Evolutionary conservation across 2,797 vertebrate species (phyloP).

Genomic region (Hoplostethus mediterraneus): DNA sequence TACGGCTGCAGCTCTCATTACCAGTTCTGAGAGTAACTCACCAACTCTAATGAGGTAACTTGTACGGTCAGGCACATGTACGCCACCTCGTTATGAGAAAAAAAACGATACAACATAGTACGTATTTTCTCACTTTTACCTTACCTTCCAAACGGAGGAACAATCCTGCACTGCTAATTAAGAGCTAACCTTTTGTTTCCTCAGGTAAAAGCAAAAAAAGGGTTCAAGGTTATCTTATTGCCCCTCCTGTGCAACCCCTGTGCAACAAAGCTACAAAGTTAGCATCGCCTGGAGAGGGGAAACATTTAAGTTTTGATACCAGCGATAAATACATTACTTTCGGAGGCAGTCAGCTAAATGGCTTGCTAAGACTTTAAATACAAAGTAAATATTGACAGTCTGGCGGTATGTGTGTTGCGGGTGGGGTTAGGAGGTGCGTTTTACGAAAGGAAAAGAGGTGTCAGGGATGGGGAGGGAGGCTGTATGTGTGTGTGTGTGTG

Average conservation of each 20-base stretch:
- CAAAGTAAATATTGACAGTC: constrained; percentile 59
- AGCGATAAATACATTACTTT: constrained; percentile 55
- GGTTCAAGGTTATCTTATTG: constrained; percentile 25
- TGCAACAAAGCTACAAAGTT: constrained; percentile 37
- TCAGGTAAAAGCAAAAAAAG: constrained; percentile 43
- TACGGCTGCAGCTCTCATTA: background rate
- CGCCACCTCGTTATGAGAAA: constrained; percentile 17
- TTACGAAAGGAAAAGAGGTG: constrained; percentile 26
- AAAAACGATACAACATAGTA: background rate
- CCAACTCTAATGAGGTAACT: constrained; percentile 25
- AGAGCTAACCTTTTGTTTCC: constrained; percentile 37
- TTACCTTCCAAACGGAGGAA: constrained; percentile 36
- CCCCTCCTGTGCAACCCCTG: constrained; percentile 24
- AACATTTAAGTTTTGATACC: constrained; percentile 30
- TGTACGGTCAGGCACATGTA: background rate
- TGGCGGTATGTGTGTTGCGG: constrained; percentile 31
- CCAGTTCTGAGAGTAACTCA: background rate
- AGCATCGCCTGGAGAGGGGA: constrained; percentile 37
- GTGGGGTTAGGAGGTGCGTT: constrained; percentile 40
- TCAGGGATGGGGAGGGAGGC: constrained; percentile 7
- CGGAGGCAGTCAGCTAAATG: constrained; percentile 53
- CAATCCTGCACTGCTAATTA: constrained; percentile 43
- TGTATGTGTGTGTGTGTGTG: constrained; percentile 6
- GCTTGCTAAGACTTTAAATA: constrained; percentile 47
- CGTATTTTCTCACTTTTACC: constrained; percentile 3